phyloP scores from a whole-genome alignment of 2,797 vertebrate species.

The Rhinatrema bivittatum region DNA sequence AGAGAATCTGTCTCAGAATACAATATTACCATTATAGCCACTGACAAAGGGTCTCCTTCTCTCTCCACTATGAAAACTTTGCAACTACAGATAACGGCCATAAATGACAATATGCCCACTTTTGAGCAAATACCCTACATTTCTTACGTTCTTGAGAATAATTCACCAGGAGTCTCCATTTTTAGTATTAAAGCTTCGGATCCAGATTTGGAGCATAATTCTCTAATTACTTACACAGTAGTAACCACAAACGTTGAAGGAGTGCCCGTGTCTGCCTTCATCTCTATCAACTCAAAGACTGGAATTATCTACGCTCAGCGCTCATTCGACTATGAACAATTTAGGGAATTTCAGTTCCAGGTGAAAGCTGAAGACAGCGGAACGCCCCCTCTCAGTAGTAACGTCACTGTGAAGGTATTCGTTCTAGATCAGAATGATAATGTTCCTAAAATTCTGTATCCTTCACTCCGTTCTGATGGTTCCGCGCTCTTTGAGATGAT shows the following conservation, averaged over 20 bases:
- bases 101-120: conserved; percentile 74
- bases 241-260: too few species aligned
- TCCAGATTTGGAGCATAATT: neutral
- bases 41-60: conserved; percentile 45
- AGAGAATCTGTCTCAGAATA: conserved; percentile 44
- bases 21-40: conserved; percentile 53
- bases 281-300: too few species aligned
- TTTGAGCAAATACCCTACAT: conserved; percentile 67
- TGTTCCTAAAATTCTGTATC: conserved; percentile 35
- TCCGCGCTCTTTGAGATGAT: conserved; percentile 15
- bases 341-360: conserved; percentile 21
- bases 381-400: conserved; percentile 49
- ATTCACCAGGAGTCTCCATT: conserved; percentile 55
- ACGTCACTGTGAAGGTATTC: conserved; percentile 41
- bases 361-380: conserved; percentile 36
- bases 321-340: conserved; percentile 47
- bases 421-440: conserved; percentile 4
- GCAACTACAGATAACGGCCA: conserved; percentile 56
- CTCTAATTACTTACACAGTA: neutral
- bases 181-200: conserved; percentile 16
- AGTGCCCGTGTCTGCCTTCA: too few species aligned
- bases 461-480: conserved; percentile 28
- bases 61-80: conserved; percentile 34
- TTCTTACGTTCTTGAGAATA: conserved; percentile 72
- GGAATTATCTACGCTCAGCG: too few species aligned